phyloP scores from a whole-genome alignment of 1,140 invertebrate genomes.

The Drosophila bocki region DNA sequence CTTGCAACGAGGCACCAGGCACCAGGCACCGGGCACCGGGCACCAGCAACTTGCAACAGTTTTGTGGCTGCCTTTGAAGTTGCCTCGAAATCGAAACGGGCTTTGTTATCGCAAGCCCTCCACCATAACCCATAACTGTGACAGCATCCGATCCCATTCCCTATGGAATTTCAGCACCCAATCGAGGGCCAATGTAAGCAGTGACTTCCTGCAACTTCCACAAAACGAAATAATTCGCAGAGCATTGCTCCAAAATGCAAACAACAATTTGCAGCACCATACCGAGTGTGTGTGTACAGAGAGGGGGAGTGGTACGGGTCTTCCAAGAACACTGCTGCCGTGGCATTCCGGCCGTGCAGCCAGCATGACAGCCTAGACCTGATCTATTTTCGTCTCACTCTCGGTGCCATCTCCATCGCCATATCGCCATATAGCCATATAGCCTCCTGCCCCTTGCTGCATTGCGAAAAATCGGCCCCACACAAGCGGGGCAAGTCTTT shows the following conservation, averaged over 20 bases:
- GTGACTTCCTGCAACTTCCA: slow-evolving; percentile 63
- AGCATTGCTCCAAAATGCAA: slow-evolving; percentile 49
- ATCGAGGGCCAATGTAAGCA: slow-evolving; percentile 66
- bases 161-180: slow-evolving; percentile 74
- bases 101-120: slow-evolving; percentile 66
- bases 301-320: slow-evolving; percentile 22
- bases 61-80: slow-evolving; percentile 59
- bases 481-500: slow-evolving; percentile 23
- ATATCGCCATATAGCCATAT: slow-evolving; percentile 9
- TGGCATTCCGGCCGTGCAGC: slow-evolving; percentile 78
- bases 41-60: slow-evolving; percentile 39
- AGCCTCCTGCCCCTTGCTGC: slow-evolving; percentile 10
- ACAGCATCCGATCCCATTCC: slow-evolving; percentile 38
- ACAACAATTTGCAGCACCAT: slow-evolving; percentile 62
- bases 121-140: slow-evolving; percentile 43
- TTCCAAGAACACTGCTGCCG: slow-evolving; percentile 60
- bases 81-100: slow-evolving; percentile 48
- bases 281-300: background rate
- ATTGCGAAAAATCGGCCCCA: slow-evolving; percentile 65
- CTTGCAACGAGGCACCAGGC: slow-evolving; percentile 33
- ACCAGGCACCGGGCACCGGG: background rate
- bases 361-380: slow-evolving; percentile 82
- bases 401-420: slow-evolving; percentile 21
- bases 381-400: slow-evolving; percentile 77
- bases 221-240: slow-evolving; percentile 25